Evolutionary conservation across 2,888 invertebrate genomes (phyloP), one percentile per base, ranked within the genome.

Genomic region (Autographa gamma): DNA sequence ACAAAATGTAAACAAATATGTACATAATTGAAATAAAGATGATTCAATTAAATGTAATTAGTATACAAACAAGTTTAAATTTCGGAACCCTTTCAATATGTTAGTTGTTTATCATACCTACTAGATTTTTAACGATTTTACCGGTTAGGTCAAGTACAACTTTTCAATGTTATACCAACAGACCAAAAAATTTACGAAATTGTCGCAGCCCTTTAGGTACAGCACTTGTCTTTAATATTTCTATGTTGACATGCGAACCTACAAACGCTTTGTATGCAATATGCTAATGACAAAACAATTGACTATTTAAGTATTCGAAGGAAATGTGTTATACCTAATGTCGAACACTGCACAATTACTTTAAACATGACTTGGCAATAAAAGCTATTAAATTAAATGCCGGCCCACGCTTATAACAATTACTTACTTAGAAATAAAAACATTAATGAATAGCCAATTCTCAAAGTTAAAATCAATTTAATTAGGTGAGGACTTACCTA

Each of bases 11-110:
- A 38, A 64, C 63, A 58, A 58, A 54, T 59, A 63, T 18, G n/a
- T 60, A 60, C 43, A 41, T 62, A 76, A 65, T 14, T 65, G 31
- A 63, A 74, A 64, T 64, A 19, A 66, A 54, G 43, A 43, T 54
- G 18, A 58, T 58, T 71, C 66, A 71, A 75, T 77, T 34, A 72
- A n/a, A n/a, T 48, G 6, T 48, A 48, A n/a, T 48, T n/a, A n/a
- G 6, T n/a, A n/a, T 7, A 48, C n/a, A n/a, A 48, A n/a, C n/a
- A n/a, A 6, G 16, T 48, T 48, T 38, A 11, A 38, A 8, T 38
- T 38, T 8, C 11, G 0, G 11, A 11, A 11, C 9, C 38, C 11
- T 38, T 38, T 11, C 38, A 38, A 38, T 4, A 34, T 6, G 9
- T 25, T 25, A 25, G 25, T 25, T 25, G 25, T 25, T 25, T 25